Evolutionary conservation across 2,797 vertebrate species (phyloP).

Genomic region (Tangara arthus): DNA sequence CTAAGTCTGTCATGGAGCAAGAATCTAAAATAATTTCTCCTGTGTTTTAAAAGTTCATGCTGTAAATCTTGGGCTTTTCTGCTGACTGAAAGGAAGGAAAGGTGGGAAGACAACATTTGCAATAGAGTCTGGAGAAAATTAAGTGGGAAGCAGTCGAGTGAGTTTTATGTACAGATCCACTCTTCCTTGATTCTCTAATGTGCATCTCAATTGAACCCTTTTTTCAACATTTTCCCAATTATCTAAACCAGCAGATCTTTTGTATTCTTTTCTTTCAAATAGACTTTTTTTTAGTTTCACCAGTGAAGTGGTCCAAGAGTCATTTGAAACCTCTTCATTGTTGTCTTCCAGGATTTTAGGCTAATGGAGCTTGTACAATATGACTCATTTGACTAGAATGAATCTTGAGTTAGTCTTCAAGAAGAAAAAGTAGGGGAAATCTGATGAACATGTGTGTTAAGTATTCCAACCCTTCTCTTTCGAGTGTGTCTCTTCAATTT

Average conservation of each 20-base stretch:
- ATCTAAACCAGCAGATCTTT: background rate
- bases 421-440: background rate
- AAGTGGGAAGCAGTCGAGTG: background rate
- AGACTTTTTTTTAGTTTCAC: background rate
- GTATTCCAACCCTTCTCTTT: background rate
- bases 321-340: background rate
- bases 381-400: background rate
- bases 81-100: background rate
- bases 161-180: background rate
- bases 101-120: background rate
- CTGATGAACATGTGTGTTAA: background rate
- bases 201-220: background rate
- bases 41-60: background rate
- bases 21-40: background rate
- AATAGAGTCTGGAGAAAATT: background rate
- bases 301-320: background rate
- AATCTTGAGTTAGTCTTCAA: background rate
- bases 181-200: background rate
- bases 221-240: background rate
- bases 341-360: background rate
- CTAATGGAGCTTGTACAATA: background rate
- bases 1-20: background rate
- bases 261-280: background rate
- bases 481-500: background rate
- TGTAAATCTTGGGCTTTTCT: background rate